Evolutionary conservation across 1,140 invertebrate species (phyloP).

Genomic region (Paracyclopina nana): DNA sequence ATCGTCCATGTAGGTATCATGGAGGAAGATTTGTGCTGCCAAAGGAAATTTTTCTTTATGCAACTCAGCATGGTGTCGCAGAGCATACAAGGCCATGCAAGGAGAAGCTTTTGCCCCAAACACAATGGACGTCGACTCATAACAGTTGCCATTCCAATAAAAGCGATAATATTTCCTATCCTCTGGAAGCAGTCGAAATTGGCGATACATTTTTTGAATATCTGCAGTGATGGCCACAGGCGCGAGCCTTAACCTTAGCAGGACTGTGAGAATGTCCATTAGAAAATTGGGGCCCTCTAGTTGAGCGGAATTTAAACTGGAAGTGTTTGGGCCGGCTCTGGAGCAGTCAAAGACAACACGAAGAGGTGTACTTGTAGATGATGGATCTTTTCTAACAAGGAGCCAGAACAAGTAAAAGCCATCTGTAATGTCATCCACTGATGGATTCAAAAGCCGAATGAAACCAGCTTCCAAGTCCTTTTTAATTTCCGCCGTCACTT

Average conservation of each 20-base stretch:
- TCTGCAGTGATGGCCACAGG: slow-evolving; percentile 16
- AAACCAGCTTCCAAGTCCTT: too few species aligned
- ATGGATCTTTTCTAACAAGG: too few species aligned
- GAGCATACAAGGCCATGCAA: slow-evolving; percentile 16
- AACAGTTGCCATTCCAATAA: slow-evolving; percentile 19
- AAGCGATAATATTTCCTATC: slow-evolving; percentile 19
- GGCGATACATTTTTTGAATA: slow-evolving; percentile 18
- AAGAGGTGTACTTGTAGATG: too few species aligned
- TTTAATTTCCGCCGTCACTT: too few species aligned
- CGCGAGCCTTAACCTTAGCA: slow-evolving; percentile 17
- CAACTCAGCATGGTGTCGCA: slow-evolving; percentile 16
- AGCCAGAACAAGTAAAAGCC: too few species aligned
- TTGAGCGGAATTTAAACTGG: slow-evolving; percentile 15
- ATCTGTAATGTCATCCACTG: too few species aligned
- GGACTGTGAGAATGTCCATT: slow-evolving; percentile 2
- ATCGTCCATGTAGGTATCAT: slow-evolving; percentile 20
- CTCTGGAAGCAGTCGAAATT: slow-evolving; percentile 11
- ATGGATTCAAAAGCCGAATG: too few species aligned
- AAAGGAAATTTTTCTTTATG: background rate
- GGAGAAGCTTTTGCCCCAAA: slow-evolving; percentile 20
- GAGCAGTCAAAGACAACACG: slow-evolving; percentile 20
- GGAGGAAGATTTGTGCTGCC: background rate
- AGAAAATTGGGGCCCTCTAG: slow-evolving; percentile 18
- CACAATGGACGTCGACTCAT: slow-evolving; percentile 18
- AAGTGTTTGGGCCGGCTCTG: slow-evolving; percentile 1